Base-by-base conservation (phyloP, 1,140 invertebrate genomes). In the Nymphalis io region DNA sequence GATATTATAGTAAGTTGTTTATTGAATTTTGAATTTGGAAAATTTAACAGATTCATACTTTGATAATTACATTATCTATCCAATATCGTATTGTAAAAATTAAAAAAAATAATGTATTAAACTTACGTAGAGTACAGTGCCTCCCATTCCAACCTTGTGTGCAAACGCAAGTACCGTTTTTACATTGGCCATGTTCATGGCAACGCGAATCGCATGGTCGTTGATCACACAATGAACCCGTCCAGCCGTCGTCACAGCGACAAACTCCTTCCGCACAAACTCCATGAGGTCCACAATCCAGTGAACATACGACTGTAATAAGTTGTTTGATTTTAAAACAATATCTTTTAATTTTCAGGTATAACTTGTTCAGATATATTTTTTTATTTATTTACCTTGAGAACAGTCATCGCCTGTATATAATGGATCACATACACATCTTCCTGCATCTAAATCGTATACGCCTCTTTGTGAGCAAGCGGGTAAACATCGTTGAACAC, bases 141-240 rank as follows among this genome's bases (percentile, higher is more conserved):
- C 96, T 94, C 72, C 98, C 98, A 92, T 99, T 99, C 98, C 98
- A 99, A 64, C 98, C 98, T 89, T 97, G 96, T 18, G 96, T 96
- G 89, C 98, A 99, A 51, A 98, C 95, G 88, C 98, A 99, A 23
- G 97, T 98, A 39, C 98, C 98, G 89, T 99, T 99, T 84, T 97
- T 96, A 91, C 99, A 99, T 87, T 98, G 96, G 0, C 99, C 98
- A 81, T 98, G 97, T 77, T 98, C 97, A n/a, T 95, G 95, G 85
- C 98, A 98, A 61, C 98, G 95, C n/a, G 94, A 85, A 83, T 98
- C 97, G 89, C 98, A 98, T 13, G 96, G 96, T 70, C 96, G 93
- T 81, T 96, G 95, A 88, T 98, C 97, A 87, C 98, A 99, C 57
- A 96, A 94, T 53, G 96, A 93, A 23, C 98, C 98, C 1, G 95